Base-by-base conservation (phyloP, 2,113 vertebrate species). In the Turnix velox region DNA sequence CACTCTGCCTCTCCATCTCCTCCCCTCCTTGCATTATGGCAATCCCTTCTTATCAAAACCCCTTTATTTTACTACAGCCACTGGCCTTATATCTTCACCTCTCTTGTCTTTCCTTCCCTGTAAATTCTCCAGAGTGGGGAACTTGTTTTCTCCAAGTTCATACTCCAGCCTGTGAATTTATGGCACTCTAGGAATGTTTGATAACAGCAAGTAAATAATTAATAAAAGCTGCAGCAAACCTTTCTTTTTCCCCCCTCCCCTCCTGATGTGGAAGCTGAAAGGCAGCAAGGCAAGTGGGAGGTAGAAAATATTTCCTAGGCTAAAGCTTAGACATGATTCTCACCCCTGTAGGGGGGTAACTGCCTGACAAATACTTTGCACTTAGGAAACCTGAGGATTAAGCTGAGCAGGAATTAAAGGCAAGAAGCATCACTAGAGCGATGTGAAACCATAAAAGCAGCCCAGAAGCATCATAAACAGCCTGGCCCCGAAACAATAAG, bases 161-260 rank as follows among this genome's bases (percentile, higher is more conserved):
- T 79, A 85, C 74, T 84, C 87, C 92, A 93, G 74, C 84, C 91
- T 67, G 84, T 77, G 85, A 83, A 96, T 95, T 94, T 94, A 95
- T 16, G 1, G 91, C 78, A 43, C 87, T 95, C 89, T 87, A 93
- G 93, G 94, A 96, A 93, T 91, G 95, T 89, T 92, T 93, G 94
- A 94, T 94, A 96, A 91, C 91, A 83, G 75, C 59, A 23, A 46
- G 23, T 95, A 91, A 96, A 96, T 95, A 96, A 96, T 96, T 96
- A 96, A 96, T 95, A 94, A 80, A 96, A 95, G 84, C 89, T 80
- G 91, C 87, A 89, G 81, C 91, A 91, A 84, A 65, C 59, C 55
- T 83, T 92, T 89, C 78, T 85, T 92, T 91, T 58, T 33, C 27
- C 68, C 71, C 83, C 3, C 92, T 92, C n/a, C n/a, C n/a, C n/a